Base-by-base conservation (phyloP, 2,113 vertebrate species). In the Pyrgilauda ruficollis region DNA sequence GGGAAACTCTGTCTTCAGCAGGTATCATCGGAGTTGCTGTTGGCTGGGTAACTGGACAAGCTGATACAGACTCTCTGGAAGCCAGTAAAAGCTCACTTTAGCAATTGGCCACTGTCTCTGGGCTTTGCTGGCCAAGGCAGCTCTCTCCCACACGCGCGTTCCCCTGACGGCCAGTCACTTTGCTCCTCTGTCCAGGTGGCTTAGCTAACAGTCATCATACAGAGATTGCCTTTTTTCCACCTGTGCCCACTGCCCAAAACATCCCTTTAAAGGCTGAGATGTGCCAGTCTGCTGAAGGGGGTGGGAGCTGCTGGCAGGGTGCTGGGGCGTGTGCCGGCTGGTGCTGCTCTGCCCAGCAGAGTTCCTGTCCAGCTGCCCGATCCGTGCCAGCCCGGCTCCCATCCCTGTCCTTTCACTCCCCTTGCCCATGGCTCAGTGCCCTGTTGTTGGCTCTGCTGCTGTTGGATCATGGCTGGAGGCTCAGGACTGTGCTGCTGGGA, bases 131-230 rank as follows among this genome's bases (percentile, higher is more conserved):
- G 67, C 87, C 27, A 1, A 33, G 61, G 46, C 52, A 85, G 26
- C 47, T 44, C 66, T 79, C 47, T 68, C 41, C 23, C 22, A 33
- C 0, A 1, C 0, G 0, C 0, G 1, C 26, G 6, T 74, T 61
- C 23, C 19, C 9, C 21, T 2, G 4, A 41, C 62, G 90, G 33
- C 37, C 0, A 0, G n/a, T 49, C 70, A 53, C 67, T 64, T 44
- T 53, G 61, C 43, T 47, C 24, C 13, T 11, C 47, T 72, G 20
- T 53, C 31, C 41, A 16, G 59, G 63, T 80, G 55, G 16, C 75
- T 95, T 87, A 74, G 31, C 70, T 79, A 31, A 11, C 19, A 31
- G 44, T 69, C 35, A 6, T 31, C 2, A 0, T 9, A 11, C 18
- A 41, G 31, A 76, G 22, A 75, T 66, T 64, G 19, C 37, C 2